These are phyloP conservation scores for Nematopogon swammerdamellus DNA, from an alignment of 2,888 invertebrate genomes.

Conservation along the genomic window DNA sequence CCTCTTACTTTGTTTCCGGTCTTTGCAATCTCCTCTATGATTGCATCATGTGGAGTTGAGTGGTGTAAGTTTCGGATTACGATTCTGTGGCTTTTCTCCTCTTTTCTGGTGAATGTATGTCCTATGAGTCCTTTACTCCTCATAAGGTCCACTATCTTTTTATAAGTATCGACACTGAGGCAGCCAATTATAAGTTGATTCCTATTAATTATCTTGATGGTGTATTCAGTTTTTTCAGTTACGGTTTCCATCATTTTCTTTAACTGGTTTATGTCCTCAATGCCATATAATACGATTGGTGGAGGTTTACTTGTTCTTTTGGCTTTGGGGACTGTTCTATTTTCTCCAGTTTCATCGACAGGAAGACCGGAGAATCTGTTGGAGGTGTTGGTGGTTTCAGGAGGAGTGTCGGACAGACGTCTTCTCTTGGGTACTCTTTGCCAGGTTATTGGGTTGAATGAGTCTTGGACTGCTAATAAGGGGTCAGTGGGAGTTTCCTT, in stretches of 20 bases:
- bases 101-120: conserved; percentile 8
- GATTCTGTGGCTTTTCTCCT: conserved; percentile 4
- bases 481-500: no score
- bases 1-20: conserved; percentile 13
- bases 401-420: neutral
- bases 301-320: conserved; percentile 6
- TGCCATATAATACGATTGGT: conserved; percentile 22
- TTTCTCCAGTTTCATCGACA: neutral
- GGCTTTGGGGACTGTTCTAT: neutral
- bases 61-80: conserved; percentile 9
- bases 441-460: no score
- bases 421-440: neutral
- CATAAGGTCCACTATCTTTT: conserved; percentile 3
- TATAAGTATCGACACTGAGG: conserved; percentile 2
- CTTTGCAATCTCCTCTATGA: conserved; percentile 10
- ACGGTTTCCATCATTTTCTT: neutral
- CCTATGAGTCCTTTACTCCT: conserved; percentile 5
- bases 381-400: neutral
- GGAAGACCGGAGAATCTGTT: neutral
- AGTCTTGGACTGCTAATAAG: no score
- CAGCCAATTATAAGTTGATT: neutral
- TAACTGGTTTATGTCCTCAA: neutral
- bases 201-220: neutral
- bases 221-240: neutral
- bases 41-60: conserved; percentile 2